Percentiles rank a stretch among this genome's conserved stretches.
phyloP scores from a whole-genome alignment of 2,113 vertebrate species.

The Panthera tigris region DNA sequence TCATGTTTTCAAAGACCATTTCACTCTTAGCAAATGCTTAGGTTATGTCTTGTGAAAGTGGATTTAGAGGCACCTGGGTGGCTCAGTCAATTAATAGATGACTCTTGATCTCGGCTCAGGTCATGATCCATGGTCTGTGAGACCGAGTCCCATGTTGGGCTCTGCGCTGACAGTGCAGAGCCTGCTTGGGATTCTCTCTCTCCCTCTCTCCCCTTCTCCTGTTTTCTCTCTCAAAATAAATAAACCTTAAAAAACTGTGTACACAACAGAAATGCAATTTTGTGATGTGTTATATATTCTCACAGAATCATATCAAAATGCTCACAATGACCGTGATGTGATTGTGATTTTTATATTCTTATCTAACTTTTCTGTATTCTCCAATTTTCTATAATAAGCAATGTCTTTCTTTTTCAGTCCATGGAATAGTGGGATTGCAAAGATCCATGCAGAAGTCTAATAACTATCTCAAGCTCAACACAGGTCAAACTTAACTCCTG shows the following conservation, averaged over 20 bases:
- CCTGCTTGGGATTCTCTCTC: too few relatives aligned
- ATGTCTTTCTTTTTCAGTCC: neutral
- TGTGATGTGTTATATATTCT: neutral
- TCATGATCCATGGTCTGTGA: too few relatives aligned
- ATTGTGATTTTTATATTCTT: constrained; percentile 24
- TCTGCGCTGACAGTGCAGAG: too few relatives aligned
- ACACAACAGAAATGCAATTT: neutral
- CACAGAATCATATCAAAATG: neutral
- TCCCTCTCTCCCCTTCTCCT: too few relatives aligned
- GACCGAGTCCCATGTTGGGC: too few relatives aligned
- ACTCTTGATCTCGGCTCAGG: too few relatives aligned
- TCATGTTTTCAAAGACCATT: constrained; percentile 27
- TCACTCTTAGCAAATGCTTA: neutral
- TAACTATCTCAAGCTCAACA: neutral
- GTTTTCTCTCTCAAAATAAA: too few relatives aligned
- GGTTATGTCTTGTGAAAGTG: neutral
- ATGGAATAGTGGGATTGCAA: neutral
- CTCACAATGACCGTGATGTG: neutral
- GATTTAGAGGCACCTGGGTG: neutral
- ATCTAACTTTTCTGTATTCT: neutral
- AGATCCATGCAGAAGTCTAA: neutral
- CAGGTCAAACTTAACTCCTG: neutral
- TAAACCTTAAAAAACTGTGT: neutral
- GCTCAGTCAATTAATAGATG: too few relatives aligned
- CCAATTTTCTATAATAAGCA: neutral